Base-by-base conservation (phyloP, 2,888 invertebrate genomes). In the Stenchaetothrips biformis region DNA sequence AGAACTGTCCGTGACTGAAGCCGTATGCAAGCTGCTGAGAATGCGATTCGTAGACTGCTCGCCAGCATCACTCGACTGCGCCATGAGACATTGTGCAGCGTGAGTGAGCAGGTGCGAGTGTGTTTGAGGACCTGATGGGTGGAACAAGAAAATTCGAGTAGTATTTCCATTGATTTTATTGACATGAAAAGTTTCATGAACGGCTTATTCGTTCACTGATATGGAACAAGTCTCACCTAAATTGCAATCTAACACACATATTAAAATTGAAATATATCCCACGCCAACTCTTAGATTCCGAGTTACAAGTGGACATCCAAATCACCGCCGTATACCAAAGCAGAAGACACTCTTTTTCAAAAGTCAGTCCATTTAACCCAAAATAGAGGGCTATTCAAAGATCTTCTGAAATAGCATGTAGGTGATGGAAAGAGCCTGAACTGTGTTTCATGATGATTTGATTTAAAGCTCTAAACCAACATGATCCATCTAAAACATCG, bases 151-250 rank as follows among this genome's bases (percentile, higher is more conserved):
- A 11, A 53, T 1, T 16, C 53, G 2, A 53, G 53, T 53, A 53
- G 16, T 53, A 13, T n/a, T n/a, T 13, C 16, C 16, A 53, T 13
- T 11, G 16, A 13, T 67, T 67, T 67, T 67, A 67, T 67, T 67
- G 67, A 21, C 67, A 67, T 53, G 53, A 53, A 53, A 53, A 53
- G 53, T 67, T 67, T 67, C n/a, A 67, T 67, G 21, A 67, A 21
- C 7, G 67, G 21, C 67, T 21, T 67, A 67, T 67, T 67, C 67
- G 7, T 25, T 67, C 67, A 67, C 67, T 67, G 67, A 67, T 67
- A 67, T 67, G 67, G 67, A 67, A 67, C 67, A 67, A 67, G 67
- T 67, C 67, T 21, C 21, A 67, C 21, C 67, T 67, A 67, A n/a
- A 21, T 21, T 18, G 16, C 18, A 62, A 62, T 62, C 67, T 67